Conservation (phyloP, 2,888 invertebrate species). For the Archips xylosteana region DNA sequence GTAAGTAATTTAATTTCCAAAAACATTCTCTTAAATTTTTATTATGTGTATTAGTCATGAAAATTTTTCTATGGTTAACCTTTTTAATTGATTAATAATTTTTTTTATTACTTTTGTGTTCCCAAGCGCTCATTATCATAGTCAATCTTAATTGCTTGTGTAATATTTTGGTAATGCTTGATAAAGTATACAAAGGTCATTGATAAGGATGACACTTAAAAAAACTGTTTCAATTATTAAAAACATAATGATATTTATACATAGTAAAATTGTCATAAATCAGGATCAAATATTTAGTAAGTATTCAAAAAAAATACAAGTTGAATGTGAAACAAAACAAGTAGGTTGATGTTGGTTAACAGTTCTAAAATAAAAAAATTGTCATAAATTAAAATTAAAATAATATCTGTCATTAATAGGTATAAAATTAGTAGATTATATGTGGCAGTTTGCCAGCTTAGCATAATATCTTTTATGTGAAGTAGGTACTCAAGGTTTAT, state of each 20-base stretch:
- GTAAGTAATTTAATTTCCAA: too few relatives aligned
- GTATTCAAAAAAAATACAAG: too few relatives aligned
- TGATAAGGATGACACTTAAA: constrained; percentile 24
- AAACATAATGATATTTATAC: neutral
- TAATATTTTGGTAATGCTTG: constrained; percentile 19
- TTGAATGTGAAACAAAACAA: too few relatives aligned
- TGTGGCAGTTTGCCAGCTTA: neutral
- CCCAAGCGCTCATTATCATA: constrained; percentile 1
- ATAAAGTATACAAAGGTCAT: constrained; percentile 54
- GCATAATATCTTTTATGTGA: neutral
- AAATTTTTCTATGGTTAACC: neutral
- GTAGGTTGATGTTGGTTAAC: too few relatives aligned
- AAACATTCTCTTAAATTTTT: too few relatives aligned
- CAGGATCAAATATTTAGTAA: too few relatives aligned
- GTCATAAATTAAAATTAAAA: too few relatives aligned
- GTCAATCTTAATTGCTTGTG: constrained; percentile 17
- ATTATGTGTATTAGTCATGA: neutral
- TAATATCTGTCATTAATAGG: too few relatives aligned
- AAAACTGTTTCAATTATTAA: neutral
- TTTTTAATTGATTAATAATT: neutral
- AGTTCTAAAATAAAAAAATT: too few relatives aligned
- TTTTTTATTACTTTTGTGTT: constrained; percentile 1
- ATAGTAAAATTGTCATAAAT: neutral
- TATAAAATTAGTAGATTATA: neutral
- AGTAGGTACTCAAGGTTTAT: neutral